Evolutionary conservation across 2,888 invertebrate genomes (phyloP), one percentile per base, ranked within the genome.

Genomic region (Torymus auratus): DNA sequence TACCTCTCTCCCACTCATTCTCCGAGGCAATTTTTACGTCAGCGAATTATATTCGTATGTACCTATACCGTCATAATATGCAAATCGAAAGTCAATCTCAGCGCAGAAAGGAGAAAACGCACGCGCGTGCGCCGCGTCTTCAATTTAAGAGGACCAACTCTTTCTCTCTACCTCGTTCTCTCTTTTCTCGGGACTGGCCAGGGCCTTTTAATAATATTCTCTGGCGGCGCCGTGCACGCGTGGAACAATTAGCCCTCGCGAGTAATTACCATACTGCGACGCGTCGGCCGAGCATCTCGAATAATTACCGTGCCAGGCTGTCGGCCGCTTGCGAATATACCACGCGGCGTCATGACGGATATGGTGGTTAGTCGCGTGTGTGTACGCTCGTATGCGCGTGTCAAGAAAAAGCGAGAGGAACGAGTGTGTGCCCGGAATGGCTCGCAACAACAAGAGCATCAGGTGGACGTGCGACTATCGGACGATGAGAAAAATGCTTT

Each of bases 221-320:
- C 64, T 71, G 41, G 41, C 67, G 71, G 56, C 71, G 53, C 56
- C 58, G 71, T 20, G 67, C 77, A 77, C 78, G 76, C 68, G 83
- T 78, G 78, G 83, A 84, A 85, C 85, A 85, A 85, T 85, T 85
- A 84, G 70, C 72, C 55, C 69, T 41, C n/a, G 64, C 41, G 82
- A 82, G 81, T 80, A 83, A 84, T 85, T 85, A 84, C 83, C 85
- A 85, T 85, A 85, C 82, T 80, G 83, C 82, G 84, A 85, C 85
- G 83, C 83, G 4, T 41, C 52, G 28, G 69, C 82, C 77, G 83
- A 81, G 83, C 74, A 81, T 61, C 81, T 80, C 75, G 78, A 83
- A 84, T 84, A 84, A 85, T 86, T 86, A 85, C 84, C 83, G 84
- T 83, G 84, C 85, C 85, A 84, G 75, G 84, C 28, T n/a, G 64